Percentiles rank a stretch among this genome's conserved stretches.
Conservation (phyloP, 2,888 invertebrate genomes). For the Chloroclystis v-ata region DNA sequence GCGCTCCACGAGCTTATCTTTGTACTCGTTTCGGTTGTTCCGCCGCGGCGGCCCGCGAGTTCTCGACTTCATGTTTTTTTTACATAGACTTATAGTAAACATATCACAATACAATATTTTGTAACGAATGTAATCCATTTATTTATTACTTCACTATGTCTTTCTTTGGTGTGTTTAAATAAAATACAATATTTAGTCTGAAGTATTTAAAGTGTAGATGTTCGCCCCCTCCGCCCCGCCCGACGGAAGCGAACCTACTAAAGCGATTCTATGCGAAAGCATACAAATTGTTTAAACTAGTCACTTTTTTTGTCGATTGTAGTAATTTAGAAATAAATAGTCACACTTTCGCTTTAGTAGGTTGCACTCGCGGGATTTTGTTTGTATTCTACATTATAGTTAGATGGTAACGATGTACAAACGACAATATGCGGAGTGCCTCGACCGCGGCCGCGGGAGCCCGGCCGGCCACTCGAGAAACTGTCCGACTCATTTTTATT, state of each 20-base stretch:
- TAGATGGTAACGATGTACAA: slow-evolving; percentile 16
- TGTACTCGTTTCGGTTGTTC: slow-evolving; percentile 20
- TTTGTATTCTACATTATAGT: slow-evolving; percentile 16
- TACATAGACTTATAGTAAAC: slow-evolving; percentile 28
- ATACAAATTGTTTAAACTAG: slow-evolving; percentile 16
- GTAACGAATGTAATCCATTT: slow-evolving; percentile 9
- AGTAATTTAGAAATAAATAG: slow-evolving; percentile 8
- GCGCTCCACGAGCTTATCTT: slow-evolving; percentile 27
- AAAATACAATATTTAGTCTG: too few relatives aligned
- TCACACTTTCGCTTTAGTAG: slow-evolving; percentile 19
- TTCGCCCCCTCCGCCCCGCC: not conserved
- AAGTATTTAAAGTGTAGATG: not conserved
- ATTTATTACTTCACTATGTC: slow-evolving; percentile 2
- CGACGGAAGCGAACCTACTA: slow-evolving; percentile 10
- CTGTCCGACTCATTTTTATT: slow-evolving; percentile 65
- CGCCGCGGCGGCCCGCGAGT: slow-evolving; percentile 10
- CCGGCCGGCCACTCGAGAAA: slow-evolving; percentile 16
- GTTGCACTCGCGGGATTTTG: slow-evolving; percentile 15
- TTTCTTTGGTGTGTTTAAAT: not conserved
- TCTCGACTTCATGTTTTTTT: slow-evolving; percentile 15
- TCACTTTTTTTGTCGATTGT: slow-evolving; percentile 12
- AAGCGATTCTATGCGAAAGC: slow-evolving; percentile 14
- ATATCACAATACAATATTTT: slow-evolving; percentile 28
- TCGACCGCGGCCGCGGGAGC: slow-evolving; percentile 4
- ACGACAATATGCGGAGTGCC: slow-evolving; percentile 19